Percentiles rank a stretch among this genome's conserved stretches.
These are phyloP conservation scores for Anagyrus pseudococci DNA, from an alignment of 2,888 invertebrate genomes.

Conservation along the genomic window DNA sequence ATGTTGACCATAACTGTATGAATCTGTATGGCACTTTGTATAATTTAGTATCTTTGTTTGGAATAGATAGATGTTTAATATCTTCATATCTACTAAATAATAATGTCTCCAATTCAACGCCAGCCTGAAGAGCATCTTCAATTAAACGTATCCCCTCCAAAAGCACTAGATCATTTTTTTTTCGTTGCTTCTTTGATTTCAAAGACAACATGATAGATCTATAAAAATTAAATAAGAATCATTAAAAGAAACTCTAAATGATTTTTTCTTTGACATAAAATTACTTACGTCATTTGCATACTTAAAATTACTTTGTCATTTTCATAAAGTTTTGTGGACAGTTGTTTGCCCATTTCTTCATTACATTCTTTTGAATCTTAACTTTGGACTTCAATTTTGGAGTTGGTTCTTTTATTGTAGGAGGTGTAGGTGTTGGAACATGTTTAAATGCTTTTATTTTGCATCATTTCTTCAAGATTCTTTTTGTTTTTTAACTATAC, in stretches of 20 bases:
- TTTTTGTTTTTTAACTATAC: too few relatives aligned
- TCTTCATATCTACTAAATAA: conserved; percentile 75
- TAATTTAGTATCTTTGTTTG: conserved; percentile 67
- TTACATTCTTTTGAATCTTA: conserved; percentile 62
- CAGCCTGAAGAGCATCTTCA: conserved; percentile 77
- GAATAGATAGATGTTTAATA: conserved; percentile 67
- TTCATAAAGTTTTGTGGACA: conserved; percentile 68
- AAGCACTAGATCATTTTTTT: conserved; percentile 67
- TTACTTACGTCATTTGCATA: background rate
- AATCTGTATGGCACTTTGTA: conserved; percentile 80
- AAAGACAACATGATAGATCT: conserved; percentile 68
- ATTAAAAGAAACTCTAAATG: conserved; percentile 39
- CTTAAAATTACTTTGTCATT: conserved; percentile 69
- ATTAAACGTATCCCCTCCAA: conserved; percentile 86
- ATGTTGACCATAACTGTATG: conserved; percentile 83
- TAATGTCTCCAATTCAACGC: conserved; percentile 70
- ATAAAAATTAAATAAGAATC: too few relatives aligned
- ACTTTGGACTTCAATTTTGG: conserved; percentile 48
- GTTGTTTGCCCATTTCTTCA: background rate
- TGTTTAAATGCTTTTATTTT: too few relatives aligned
- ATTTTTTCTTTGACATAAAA: too few relatives aligned
- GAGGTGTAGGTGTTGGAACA: background rate
- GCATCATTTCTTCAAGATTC: too few relatives aligned
- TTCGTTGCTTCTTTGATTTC: conserved; percentile 68
- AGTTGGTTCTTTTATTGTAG: conserved; percentile 12